These are phyloP conservation scores for Casuarius casuarius DNA, from an alignment of 2,113 vertebrate genomes.

Conservation along the genomic window DNA sequence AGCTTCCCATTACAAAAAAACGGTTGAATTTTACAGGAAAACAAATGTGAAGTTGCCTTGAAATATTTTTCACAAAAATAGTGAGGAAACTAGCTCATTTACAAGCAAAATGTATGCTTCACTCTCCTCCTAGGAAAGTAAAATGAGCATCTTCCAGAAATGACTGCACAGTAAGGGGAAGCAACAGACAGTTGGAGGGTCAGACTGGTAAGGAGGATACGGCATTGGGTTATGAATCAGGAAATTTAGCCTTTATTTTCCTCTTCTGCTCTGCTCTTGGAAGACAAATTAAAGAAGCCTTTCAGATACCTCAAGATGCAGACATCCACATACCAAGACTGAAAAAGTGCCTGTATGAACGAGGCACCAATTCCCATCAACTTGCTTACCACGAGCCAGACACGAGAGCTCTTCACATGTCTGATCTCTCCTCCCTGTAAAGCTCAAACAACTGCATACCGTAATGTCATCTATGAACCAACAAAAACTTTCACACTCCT, in stretches of 20 bases:
- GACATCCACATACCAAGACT: rapidly evolving
- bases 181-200: rapidly evolving
- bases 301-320: neutral
- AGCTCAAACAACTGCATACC: neutral
- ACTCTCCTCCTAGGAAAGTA: neutral
- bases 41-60: neutral
- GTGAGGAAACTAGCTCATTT: neutral
- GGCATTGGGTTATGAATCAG: neutral
- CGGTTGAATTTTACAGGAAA: neutral
- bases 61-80: neutral
- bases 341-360: too few species aligned
- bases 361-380: neutral
- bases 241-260: neutral
- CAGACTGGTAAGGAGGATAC: neutral
- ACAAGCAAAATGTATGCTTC: neutral
- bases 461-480: neutral
- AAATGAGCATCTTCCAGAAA: neutral
- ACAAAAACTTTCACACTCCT: too few species aligned
- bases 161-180: rapidly evolving
- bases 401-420: neutral
- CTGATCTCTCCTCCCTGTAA: neutral
- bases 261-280: neutral
- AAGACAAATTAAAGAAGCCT: neutral
- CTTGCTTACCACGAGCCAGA: neutral
- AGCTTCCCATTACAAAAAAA: neutral